Evolutionary conservation across 2,888 invertebrate genomes (phyloP).

Genomic region (Scaptomyza caliginosa): DNA sequence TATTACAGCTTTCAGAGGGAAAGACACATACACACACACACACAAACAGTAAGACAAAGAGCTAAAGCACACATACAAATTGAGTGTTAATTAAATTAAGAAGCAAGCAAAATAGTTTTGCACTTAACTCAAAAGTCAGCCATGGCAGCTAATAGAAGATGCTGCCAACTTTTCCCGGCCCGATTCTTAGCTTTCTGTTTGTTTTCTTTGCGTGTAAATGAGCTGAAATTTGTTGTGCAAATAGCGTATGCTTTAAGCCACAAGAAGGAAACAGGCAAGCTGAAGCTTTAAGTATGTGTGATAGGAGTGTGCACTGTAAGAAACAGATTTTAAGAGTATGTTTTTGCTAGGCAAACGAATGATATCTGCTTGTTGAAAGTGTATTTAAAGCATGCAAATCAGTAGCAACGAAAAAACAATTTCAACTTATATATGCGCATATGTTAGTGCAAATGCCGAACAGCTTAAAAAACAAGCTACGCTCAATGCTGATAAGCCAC

Average conservation of each 20-base stretch:
- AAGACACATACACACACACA: conserved; percentile 14
- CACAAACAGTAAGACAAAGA: not conserved
- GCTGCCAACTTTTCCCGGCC: conserved; percentile 29
- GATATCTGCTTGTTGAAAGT: conserved; percentile 13
- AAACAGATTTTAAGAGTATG: no score
- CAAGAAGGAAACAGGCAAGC: not conserved
- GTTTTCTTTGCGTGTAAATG: conserved; percentile 68
- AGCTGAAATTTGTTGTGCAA: conserved; percentile 74
- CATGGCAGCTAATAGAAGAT: conserved; percentile 17
- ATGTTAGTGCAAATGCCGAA: conserved; percentile 64
- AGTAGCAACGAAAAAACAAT: conserved; percentile 64
- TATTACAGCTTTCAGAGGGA: conserved; percentile 32
- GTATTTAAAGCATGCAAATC: conserved; percentile 55
- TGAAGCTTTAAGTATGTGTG: not conserved
- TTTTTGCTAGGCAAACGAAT: no score
- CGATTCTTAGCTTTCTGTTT: conserved; percentile 28
- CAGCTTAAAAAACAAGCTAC: conserved; percentile 45
- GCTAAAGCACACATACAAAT: conserved; percentile 38
- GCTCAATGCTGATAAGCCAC: conserved; percentile 17
- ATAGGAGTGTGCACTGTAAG: conserved; percentile 4
- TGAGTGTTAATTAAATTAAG: conserved; percentile 74
- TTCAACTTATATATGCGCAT: conserved; percentile 73
- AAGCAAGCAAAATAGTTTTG: conserved; percentile 66
- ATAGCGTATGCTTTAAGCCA: conserved; percentile 43
- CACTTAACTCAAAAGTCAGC: conserved; percentile 59